Evolutionary conservation across 2,888 invertebrate genomes (phyloP).

Genomic region (Ophion slaviceki): DNA sequence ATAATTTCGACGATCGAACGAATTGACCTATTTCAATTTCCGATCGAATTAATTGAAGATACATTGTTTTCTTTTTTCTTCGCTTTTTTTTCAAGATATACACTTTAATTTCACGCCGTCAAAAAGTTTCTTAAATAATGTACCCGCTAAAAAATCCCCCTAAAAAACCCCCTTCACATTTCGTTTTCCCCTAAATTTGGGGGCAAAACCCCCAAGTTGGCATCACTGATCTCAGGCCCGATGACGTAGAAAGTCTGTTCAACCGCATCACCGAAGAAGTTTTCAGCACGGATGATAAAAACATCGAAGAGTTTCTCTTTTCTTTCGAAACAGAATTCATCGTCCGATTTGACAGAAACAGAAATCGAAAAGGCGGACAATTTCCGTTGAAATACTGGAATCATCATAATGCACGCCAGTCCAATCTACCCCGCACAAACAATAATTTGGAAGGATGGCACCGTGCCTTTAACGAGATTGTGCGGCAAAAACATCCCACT

Average conservation of each 20-base stretch:
- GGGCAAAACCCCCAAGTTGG: no score
- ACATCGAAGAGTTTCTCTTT: conserved; percentile 13
- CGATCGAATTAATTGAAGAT: no score
- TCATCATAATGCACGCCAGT: conserved; percentile 18
- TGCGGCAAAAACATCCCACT: conserved; percentile 18
- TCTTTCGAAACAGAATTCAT: conserved; percentile 23
- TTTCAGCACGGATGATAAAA: conserved; percentile 4
- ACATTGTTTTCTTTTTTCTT: no score
- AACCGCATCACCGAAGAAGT: conserved; percentile 13
- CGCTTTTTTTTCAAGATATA: no score
- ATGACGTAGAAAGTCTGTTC: conserved; percentile 12
- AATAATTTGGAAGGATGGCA: conserved; percentile 29
- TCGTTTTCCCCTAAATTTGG: no score
- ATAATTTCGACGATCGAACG: no score
- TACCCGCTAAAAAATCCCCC: no score
- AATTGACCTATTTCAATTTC: no score
- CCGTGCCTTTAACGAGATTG: conserved; percentile 26
- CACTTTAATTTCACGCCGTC: no score
- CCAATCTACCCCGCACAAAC: conserved; percentile 8
- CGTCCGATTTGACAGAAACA: conserved; percentile 53
- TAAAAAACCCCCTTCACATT: no score
- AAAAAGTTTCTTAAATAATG: no score
- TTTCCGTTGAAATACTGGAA: conserved; percentile 24
- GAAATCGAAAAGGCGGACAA: conserved; percentile 21
- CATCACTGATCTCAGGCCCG: no score